phyloP scores from a whole-genome alignment of 2,797 vertebrate genomes.

The Apogon hyalosoma region DNA sequence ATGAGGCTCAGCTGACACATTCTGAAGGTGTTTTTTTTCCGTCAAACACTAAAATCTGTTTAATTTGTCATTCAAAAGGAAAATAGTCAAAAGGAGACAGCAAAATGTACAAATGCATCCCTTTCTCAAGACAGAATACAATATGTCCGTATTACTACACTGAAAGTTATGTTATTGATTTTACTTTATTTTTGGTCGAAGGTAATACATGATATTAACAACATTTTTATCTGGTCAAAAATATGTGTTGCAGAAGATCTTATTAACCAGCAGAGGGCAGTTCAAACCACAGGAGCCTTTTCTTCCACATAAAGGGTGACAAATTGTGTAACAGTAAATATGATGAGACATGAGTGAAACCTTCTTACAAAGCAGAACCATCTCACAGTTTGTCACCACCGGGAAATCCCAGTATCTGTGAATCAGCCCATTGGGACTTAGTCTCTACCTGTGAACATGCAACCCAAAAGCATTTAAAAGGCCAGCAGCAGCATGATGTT shows the following conservation, averaged over 20 bases:
- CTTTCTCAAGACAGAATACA: neutral
- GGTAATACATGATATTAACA: neutral
- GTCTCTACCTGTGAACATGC: conserved; percentile 23
- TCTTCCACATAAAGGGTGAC: neutral
- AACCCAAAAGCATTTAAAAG: neutral
- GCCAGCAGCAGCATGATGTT: neutral
- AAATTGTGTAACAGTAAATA: conserved; percentile 13
- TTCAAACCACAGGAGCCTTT: conserved; percentile 44
- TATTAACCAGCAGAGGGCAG: conserved; percentile 71
- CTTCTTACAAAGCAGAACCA: neutral
- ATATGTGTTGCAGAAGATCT: conserved; percentile 18
- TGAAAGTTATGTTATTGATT: conserved; percentile 1
- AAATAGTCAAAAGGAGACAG: no score
- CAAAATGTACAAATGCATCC: conserved; percentile 11
- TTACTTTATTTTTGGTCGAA: conserved; percentile 6
- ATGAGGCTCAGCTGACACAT: conserved; percentile 33
- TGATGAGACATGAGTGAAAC: conserved; percentile 36
- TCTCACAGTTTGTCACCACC: conserved; percentile 4
- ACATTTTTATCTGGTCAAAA: conserved; percentile 2
- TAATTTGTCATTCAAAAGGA: conserved; percentile 29
- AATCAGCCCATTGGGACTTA: conserved; percentile 27
- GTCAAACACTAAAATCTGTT: conserved; percentile 40
- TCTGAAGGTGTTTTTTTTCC: conserved; percentile 12
- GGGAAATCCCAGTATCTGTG: conserved; percentile 6
- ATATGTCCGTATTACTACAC: neutral